phyloP scores from a whole-genome alignment of 2,113 vertebrate genomes.

The Pontoporia blainvillei region DNA sequence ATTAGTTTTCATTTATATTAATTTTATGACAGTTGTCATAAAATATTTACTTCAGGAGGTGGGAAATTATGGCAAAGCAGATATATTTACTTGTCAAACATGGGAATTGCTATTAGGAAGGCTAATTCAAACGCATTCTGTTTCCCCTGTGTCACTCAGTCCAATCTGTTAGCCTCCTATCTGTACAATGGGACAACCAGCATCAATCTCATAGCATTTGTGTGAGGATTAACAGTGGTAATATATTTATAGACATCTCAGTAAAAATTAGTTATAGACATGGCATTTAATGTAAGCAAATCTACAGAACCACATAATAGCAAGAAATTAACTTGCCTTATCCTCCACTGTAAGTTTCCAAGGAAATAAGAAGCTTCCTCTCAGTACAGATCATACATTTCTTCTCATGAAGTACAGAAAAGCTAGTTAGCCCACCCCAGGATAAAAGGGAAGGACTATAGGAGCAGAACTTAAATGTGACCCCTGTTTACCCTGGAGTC shows the following conservation, averaged over 20 bases:
- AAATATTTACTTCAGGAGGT: neutral
- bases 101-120: neutral
- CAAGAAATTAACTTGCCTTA: conserved; percentile 5
- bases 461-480: neutral
- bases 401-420: neutral
- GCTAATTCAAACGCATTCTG: neutral
- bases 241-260: neutral
- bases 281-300: neutral
- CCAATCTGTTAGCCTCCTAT: neutral
- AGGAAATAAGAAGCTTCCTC: neutral
- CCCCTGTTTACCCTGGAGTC: neutral
- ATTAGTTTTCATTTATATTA: conserved; percentile 10
- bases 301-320: neutral
- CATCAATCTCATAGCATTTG: neutral
- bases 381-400: neutral
- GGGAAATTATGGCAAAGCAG: neutral
- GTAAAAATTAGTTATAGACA: neutral
- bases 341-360: neutral
- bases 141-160: neutral
- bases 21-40: neutral
- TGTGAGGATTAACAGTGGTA: neutral
- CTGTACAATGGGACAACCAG: neutral
- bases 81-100: conserved; percentile 24
- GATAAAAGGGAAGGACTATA: neutral
- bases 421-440: neutral